Evolutionary conservation across 1,140 invertebrate species (phyloP).

Genomic region (Drosophila tani): DNA sequence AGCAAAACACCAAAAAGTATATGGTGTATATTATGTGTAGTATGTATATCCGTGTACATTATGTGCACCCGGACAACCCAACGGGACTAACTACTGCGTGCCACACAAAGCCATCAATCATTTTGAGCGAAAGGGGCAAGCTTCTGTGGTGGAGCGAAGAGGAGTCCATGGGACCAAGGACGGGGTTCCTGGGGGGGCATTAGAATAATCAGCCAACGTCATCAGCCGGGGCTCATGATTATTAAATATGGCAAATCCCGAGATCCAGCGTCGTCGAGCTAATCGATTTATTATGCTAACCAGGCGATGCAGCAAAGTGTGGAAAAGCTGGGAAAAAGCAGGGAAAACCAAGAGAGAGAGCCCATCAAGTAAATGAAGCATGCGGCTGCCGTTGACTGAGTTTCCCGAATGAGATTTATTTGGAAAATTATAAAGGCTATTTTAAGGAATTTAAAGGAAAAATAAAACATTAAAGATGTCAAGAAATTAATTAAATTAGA

Average conservation of each 20-base stretch:
- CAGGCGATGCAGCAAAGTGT: slow-evolving; percentile 78
- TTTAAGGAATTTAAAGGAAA: background rate
- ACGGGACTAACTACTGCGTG: slow-evolving; percentile 62
- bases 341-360: background rate
- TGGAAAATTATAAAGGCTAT: slow-evolving; percentile 20
- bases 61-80: slow-evolving; percentile 39
- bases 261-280: slow-evolving; percentile 51
- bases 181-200: slow-evolving; percentile 28
- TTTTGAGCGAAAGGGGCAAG: slow-evolving; percentile 81
- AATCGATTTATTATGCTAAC: slow-evolving; percentile 84
- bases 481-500: background rate
- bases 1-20: slow-evolving; percentile 60
- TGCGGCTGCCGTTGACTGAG: background rate
- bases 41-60: slow-evolving; percentile 33
- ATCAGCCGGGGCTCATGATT: slow-evolving; percentile 69
- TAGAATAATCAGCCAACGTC: slow-evolving; percentile 79
- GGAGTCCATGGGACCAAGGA: slow-evolving; percentile 3
- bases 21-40: slow-evolving; percentile 12
- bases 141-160: background rate
- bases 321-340: slow-evolving; percentile 30
- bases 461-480: too few species aligned
- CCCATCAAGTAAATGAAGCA: slow-evolving; percentile 71
- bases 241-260: slow-evolving; percentile 79
- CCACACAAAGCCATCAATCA: slow-evolving; percentile 81
- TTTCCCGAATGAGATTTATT: slow-evolving; percentile 1